These are phyloP conservation scores for Delichon dasypus DNA, from an alignment of 2,797 vertebrate species.

Conservation along the genomic window DNA sequence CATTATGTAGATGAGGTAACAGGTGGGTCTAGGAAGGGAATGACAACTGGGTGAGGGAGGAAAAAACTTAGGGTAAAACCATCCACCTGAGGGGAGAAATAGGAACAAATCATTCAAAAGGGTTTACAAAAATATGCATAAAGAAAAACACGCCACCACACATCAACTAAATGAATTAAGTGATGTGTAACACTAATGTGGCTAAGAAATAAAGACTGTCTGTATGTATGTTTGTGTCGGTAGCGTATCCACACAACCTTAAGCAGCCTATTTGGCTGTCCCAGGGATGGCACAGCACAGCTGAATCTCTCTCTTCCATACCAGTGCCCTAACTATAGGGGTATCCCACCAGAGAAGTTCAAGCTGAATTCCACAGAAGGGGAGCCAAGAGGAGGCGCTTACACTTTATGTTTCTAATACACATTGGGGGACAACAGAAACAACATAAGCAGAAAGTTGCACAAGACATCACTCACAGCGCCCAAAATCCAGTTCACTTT, in stretches of 20 bases:
- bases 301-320: not conserved
- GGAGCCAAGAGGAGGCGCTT: accelerated
- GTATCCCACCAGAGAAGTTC: not conserved
- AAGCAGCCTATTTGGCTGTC: not conserved
- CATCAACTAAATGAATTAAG: not conserved
- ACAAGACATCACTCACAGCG: not conserved
- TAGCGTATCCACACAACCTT: not conserved
- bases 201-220: not conserved
- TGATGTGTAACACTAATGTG: not conserved
- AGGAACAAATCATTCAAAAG: too few relatives aligned
- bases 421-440: not conserved
- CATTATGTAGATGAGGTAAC: too few relatives aligned
- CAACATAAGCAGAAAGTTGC: not conserved
- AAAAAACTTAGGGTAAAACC: too few relatives aligned
- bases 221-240: not conserved
- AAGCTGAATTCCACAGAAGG: not conserved
- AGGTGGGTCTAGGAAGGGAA: too few relatives aligned
- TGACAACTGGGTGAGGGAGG: too few relatives aligned
- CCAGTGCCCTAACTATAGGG: not conserved
- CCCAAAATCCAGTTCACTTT: not conserved
- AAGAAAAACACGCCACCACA: too few relatives aligned
- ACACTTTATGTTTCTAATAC: not conserved
- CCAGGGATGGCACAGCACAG: not conserved
- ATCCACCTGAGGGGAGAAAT: too few relatives aligned
- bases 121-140: too few relatives aligned